A percentile compares a stretch with the other conserved stretches of the same genome.
These are phyloP conservation scores for Sceloporus tristichus DNA, from an alignment of 2,113 vertebrate genomes.

Conservation along the genomic window DNA sequence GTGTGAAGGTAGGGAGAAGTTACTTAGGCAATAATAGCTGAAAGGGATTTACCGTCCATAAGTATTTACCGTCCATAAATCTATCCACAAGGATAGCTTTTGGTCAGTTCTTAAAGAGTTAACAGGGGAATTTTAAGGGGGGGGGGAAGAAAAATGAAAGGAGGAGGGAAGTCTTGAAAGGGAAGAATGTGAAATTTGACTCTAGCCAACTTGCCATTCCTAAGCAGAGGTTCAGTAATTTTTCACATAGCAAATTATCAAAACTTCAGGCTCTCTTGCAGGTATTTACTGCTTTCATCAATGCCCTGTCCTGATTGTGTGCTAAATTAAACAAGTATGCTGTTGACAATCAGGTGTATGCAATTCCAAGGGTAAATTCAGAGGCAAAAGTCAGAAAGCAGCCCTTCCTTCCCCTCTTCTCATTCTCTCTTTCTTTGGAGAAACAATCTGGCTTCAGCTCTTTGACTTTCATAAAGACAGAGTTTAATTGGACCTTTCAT, in stretches of 20 bases:
- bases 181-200: slow-evolving; percentile 50
- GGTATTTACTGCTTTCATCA: slow-evolving; percentile 15
- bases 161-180: slow-evolving; percentile 4
- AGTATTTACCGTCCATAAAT: not conserved
- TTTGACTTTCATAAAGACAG: slow-evolving; percentile 5
- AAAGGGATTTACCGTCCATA: slow-evolving; percentile 12
- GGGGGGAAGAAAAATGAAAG: slow-evolving; percentile 38
- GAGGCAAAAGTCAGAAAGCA: slow-evolving; percentile 13
- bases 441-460: slow-evolving; percentile 4
- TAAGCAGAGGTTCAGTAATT: slow-evolving; percentile 39
- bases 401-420: not conserved
- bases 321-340: slow-evolving; percentile 29
- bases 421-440: not conserved
- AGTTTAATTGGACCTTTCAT: slow-evolving; percentile 45
- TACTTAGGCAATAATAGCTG: not conserved
- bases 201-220: slow-evolving; percentile 48
- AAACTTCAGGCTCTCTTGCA: slow-evolving; percentile 22
- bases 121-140: not conserved
- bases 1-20: not conserved
- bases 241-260: slow-evolving; percentile 37
- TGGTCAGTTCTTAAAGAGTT: slow-evolving; percentile 9
- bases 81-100: not conserved
- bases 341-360: not conserved
- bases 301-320: slow-evolving; percentile 2
- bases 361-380: slow-evolving; percentile 3